phyloP scores from a whole-genome alignment of 2,797 vertebrate species.

The Girardinus metallicus region DNA sequence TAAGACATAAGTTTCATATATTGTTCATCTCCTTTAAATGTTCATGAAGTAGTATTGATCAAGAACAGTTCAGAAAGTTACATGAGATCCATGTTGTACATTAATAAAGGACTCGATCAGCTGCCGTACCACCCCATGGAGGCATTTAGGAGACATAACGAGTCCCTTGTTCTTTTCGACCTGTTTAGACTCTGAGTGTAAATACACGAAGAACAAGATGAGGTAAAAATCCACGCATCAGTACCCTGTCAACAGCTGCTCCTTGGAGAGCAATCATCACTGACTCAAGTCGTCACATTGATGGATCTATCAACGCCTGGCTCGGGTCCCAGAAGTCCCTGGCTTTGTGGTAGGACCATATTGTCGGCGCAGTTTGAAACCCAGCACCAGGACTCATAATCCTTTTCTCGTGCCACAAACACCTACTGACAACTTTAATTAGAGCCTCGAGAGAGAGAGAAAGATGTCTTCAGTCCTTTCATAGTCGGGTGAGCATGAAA shows the following conservation, averaged over 20 bases:
- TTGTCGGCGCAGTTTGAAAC: slow-evolving; percentile 69
- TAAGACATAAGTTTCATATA: background rate
- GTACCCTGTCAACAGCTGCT: slow-evolving; percentile 38
- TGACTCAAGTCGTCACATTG: slow-evolving; percentile 59
- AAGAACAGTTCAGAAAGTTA: background rate
- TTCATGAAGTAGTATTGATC: background rate
- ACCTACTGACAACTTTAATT: slow-evolving; percentile 67
- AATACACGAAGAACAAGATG: slow-evolving; percentile 40
- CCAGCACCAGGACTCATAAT: slow-evolving; percentile 52
- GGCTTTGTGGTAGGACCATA: slow-evolving; percentile 63
- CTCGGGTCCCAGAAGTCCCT: slow-evolving; percentile 59
- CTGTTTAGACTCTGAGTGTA: slow-evolving; percentile 28
- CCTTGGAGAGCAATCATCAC: slow-evolving; percentile 57
- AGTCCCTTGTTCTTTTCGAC: slow-evolving; percentile 16
- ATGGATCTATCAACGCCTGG: slow-evolving; percentile 72
- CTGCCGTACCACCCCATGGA: background rate
- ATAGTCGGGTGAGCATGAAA: slow-evolving; percentile 3
- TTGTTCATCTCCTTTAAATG: background rate
- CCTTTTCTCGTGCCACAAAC: slow-evolving; percentile 41
- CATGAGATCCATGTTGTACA: background rate
- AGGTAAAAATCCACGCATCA: slow-evolving; percentile 41
- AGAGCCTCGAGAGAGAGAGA: slow-evolving; percentile 33
- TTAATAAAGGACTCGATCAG: background rate
- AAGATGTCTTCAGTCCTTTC: slow-evolving; percentile 7
- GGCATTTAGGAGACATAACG: background rate